Evolutionary conservation across 1,140 invertebrate species (phyloP).

Genomic region (Notospermus geniculatus): DNA sequence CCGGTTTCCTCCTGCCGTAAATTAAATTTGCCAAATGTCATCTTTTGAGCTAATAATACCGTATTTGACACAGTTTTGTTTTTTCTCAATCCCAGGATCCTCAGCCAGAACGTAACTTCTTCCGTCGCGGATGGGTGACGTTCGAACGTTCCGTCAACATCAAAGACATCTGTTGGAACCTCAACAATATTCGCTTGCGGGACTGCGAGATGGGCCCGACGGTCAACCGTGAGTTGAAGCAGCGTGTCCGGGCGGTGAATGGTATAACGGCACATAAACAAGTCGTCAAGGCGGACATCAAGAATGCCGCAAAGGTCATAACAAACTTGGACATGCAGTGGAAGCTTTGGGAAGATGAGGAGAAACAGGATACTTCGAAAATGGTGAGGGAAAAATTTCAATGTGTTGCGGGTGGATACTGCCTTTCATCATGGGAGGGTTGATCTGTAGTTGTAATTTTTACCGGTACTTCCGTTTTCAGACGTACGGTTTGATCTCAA

Average conservation of each 20-base stretch:
- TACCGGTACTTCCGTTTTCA: not conserved
- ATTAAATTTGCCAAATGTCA: too few species aligned
- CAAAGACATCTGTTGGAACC: slow-evolving; percentile 98
- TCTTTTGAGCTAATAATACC: too few species aligned
- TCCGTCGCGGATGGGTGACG: slow-evolving; percentile 96
- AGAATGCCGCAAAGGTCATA: slow-evolving; percentile 91
- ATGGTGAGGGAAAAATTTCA: slow-evolving; percentile 22
- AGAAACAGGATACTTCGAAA: slow-evolving; percentile 49
- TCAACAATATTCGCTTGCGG: slow-evolving; percentile 89
- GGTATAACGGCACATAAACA: slow-evolving; percentile 85
- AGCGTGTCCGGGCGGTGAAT: slow-evolving; percentile 87
- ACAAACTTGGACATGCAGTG: slow-evolving; percentile 86
- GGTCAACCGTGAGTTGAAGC: slow-evolving; percentile 88
- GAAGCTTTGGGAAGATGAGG: slow-evolving; percentile 71
- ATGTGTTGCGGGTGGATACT: not conserved
- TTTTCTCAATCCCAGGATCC: slow-evolving; percentile 83
- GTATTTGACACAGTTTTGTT: too few species aligned
- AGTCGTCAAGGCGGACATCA: slow-evolving; percentile 88
- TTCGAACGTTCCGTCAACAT: slow-evolving; percentile 96
- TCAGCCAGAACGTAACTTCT: slow-evolving; percentile 89
- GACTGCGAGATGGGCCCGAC: slow-evolving; percentile 92
- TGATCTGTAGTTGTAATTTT: too few species aligned
- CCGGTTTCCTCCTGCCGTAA: too few species aligned
- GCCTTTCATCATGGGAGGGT: too few species aligned
- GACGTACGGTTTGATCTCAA: slow-evolving; percentile 65